These are phyloP conservation scores for Calliphora vicina DNA, from an alignment of 1,140 invertebrate species.

Conservation along the genomic window DNA sequence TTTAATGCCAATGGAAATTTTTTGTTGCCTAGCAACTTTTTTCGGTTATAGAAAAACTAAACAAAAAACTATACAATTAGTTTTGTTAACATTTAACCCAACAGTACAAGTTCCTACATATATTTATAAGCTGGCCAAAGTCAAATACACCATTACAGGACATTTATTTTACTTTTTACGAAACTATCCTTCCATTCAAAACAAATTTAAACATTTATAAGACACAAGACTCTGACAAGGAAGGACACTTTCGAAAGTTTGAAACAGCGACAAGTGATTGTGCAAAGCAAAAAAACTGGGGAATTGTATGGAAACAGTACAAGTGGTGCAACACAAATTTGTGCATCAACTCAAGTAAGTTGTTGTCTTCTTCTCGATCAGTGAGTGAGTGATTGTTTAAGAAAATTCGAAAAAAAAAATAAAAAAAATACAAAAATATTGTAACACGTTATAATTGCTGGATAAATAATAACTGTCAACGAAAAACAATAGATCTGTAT, in stretches of 20 bases:
- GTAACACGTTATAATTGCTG: background rate
- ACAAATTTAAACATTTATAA: constrained; percentile 3
- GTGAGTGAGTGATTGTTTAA: background rate
- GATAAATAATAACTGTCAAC: background rate
- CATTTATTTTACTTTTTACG: constrained; percentile 3
- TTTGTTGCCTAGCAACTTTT: constrained; percentile 12
- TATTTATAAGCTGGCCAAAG: background rate
- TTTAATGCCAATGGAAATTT: background rate
- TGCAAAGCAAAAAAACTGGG: constrained; percentile 47
- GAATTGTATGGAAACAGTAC: constrained; percentile 61
- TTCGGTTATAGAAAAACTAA: constrained; percentile 9
- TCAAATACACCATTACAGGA: background rate
- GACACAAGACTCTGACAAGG: constrained; percentile 2
- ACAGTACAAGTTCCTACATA: background rate
- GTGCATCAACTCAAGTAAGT: constrained; percentile 60
- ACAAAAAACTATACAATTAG: background rate
- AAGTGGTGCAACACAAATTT: constrained; percentile 62
- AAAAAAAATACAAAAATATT: background rate
- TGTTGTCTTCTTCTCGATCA: background rate
- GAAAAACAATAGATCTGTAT: background rate
- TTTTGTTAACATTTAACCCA: background rate
- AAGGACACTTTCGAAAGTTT: constrained; percentile 17
- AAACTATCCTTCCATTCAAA: background rate
- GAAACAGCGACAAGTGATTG: background rate
- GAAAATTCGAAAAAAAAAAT: background rate